Percentiles rank a stretch among this genome's conserved stretches.
phyloP scores from a whole-genome alignment of 2,888 invertebrate genomes.

The Pheosia gnoma region DNA sequence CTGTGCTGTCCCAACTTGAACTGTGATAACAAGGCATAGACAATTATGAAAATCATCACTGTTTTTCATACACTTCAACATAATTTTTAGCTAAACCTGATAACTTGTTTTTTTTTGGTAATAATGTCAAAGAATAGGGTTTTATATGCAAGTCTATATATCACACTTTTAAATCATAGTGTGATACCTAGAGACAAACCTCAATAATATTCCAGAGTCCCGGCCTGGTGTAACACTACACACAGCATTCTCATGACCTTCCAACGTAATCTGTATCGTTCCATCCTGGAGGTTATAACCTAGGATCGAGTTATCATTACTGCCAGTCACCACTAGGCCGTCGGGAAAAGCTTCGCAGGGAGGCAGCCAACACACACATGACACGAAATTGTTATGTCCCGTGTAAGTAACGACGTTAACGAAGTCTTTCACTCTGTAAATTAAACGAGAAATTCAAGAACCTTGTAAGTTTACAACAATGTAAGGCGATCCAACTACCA shows the following conservation, averaged over 20 bases:
- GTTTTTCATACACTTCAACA: no score
- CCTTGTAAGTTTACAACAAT: background rate
- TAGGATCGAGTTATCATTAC: conserved; percentile 93
- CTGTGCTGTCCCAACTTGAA: conserved; percentile 97
- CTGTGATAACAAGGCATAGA: conserved; percentile 75
- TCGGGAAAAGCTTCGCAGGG: conserved; percentile 88
- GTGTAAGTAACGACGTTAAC: conserved; percentile 87
- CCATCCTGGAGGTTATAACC: conserved; percentile 89
- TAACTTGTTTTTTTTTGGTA: no score
- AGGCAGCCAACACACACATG: conserved; percentile 90
- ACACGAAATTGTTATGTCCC: conserved; percentile 94
- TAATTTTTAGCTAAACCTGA: no score
- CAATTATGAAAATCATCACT: background rate
- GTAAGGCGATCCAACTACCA: conserved; percentile 43
- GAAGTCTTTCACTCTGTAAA: conserved; percentile 84
- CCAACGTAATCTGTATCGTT: conserved; percentile 87
- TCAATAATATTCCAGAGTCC: conserved; percentile 70
- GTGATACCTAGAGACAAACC: conserved; percentile 47
- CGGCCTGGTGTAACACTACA: conserved; percentile 76
- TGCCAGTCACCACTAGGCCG: conserved; percentile 93
- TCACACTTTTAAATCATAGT: no score
- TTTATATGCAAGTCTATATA: no score
- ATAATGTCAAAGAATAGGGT: no score
- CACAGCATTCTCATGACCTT: conserved; percentile 91
- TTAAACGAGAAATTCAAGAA: conserved; percentile 7